These are phyloP conservation scores for Cotesia vestalis DNA, from an alignment of 1,140 invertebrate species.

Conservation along the genomic window DNA sequence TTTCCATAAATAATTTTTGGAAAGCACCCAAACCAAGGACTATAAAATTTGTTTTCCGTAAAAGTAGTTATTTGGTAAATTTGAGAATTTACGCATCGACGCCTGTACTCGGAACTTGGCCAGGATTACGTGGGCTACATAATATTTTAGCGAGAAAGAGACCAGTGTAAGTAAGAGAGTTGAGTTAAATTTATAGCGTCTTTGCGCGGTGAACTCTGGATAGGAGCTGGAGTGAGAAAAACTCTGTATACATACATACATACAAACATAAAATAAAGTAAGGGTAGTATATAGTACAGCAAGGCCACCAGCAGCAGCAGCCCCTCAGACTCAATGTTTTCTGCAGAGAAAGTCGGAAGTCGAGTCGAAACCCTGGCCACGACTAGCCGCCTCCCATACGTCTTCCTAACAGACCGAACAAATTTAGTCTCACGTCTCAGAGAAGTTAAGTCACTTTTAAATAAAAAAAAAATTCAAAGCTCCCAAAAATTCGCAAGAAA, in stretches of 20 bases:
- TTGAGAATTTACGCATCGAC: constrained; percentile 31
- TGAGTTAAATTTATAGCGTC: constrained; percentile 63
- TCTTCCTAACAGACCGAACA: constrained; percentile 61
- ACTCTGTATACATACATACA: constrained; percentile 18
- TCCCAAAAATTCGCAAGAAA: background rate
- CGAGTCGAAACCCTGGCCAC: constrained; percentile 59
- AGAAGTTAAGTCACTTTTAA: constrained; percentile 49
- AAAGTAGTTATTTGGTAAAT: constrained; percentile 6
- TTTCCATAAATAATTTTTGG: background rate
- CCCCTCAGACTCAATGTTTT: constrained; percentile 65
- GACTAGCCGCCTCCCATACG: constrained; percentile 63
- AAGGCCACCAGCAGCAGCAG: constrained; percentile 45
- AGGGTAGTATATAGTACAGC: constrained; percentile 32
- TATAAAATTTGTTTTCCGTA: too few relatives aligned
- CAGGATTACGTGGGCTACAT: constrained; percentile 54
- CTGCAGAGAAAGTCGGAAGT: constrained; percentile 66
- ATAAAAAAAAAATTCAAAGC: constrained; percentile 25
- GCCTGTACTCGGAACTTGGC: constrained; percentile 26
- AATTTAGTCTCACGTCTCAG: constrained; percentile 52
- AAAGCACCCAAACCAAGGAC: background rate
- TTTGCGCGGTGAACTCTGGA: constrained; percentile 46
- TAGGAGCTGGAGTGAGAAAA: constrained; percentile 8
- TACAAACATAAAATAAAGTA: too few relatives aligned
- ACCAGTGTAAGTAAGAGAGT: constrained; percentile 5
- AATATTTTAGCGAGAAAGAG: too few relatives aligned